Evolutionary conservation across 2,113 vertebrate species (phyloP).

Genomic region (Empidonax traillii): DNA sequence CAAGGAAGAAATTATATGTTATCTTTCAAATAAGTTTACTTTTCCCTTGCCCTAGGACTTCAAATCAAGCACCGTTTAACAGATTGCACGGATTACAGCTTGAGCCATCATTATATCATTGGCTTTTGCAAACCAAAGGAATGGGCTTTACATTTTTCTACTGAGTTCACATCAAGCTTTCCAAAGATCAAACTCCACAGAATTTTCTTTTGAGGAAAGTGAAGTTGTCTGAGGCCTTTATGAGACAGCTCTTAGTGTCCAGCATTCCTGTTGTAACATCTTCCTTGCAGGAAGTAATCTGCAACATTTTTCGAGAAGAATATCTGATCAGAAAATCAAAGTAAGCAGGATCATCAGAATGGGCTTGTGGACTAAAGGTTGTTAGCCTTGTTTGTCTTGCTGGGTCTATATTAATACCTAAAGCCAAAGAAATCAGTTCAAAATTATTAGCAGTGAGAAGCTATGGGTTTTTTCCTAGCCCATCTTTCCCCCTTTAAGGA

Average conservation of each 20-base stretch:
- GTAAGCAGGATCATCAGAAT: background rate
- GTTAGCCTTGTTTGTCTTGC: background rate
- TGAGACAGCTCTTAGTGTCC: background rate
- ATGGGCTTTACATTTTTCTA: background rate
- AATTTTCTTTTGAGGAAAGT: background rate
- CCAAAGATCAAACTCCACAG: background rate
- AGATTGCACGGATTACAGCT: background rate
- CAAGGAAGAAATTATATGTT: background rate
- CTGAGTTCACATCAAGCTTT: background rate
- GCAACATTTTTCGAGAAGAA: background rate
- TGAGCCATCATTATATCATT: background rate
- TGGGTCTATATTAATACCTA: background rate
- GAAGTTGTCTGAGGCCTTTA: background rate
- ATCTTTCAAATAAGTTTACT: background rate
- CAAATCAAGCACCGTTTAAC: background rate
- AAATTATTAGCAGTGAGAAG: background rate
- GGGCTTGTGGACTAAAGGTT: background rate
- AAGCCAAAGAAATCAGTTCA: background rate
- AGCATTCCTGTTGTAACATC: background rate
- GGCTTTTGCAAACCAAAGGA: background rate
- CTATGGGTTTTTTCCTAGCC: background rate
- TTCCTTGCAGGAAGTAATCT: background rate
- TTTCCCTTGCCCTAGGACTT: background rate
- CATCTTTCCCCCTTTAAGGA: background rate
- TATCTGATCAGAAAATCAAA: background rate